Evolutionary conservation across 2,888 invertebrate species (phyloP).

Genomic region (Drosophila mimica): DNA sequence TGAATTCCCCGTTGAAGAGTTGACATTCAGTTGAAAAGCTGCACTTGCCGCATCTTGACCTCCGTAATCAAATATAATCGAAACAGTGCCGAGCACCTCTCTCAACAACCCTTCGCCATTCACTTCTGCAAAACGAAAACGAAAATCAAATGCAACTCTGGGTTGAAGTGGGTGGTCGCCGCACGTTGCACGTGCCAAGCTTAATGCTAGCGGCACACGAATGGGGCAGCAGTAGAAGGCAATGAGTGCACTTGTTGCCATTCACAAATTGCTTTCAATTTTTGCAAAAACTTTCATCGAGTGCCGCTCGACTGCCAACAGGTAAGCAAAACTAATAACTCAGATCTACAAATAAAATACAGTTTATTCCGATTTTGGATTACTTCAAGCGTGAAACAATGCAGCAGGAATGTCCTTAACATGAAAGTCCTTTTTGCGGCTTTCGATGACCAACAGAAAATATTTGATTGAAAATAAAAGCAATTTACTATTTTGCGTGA

Average conservation of each 20-base stretch:
- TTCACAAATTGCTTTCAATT: conserved; percentile 61
- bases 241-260: conserved; percentile 72
- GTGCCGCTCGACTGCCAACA: conserved; percentile 42
- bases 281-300: conserved; percentile 51
- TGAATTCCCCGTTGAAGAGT: conserved; percentile 20
- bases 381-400: conserved; percentile 42
- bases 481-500: background rate
- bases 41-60: conserved; percentile 46
- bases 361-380: conserved; percentile 15
- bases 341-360: conserved; percentile 31
- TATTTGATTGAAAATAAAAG: conserved; percentile 17
- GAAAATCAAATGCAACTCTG: conserved; percentile 29
- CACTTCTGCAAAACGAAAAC: conserved; percentile 41
- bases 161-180: background rate
- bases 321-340: conserved; percentile 59
- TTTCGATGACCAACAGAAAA: conserved; percentile 10
- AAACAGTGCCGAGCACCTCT: conserved; percentile 54
- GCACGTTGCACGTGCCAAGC: conserved; percentile 10
- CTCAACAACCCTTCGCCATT: conserved; percentile 42
- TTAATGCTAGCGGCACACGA: conserved; percentile 23
- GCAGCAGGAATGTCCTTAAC: conserved; percentile 19
- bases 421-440: conserved; percentile 16
- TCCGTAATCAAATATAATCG: conserved; percentile 56
- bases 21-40: conserved; percentile 23
- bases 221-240: conserved; percentile 17